A percentile compares a stretch with the other conserved stretches of the same genome.
Evolutionary conservation across 2,797 vertebrate species (phyloP).

Genomic region (Rhinogobio ventralis): DNA sequence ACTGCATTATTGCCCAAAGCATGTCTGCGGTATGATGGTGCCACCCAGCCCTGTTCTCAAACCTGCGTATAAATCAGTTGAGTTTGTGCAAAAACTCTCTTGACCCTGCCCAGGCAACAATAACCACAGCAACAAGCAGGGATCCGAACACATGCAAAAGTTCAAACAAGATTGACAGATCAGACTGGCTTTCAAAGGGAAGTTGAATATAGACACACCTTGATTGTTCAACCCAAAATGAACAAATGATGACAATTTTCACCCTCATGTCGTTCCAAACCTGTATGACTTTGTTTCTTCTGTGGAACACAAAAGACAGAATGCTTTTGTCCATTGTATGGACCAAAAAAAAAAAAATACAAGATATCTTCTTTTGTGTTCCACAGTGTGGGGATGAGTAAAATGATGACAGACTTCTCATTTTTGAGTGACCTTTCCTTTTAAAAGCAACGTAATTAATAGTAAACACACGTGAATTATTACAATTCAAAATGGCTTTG

Average conservation of each 20-base stretch:
- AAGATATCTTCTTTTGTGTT: not conserved
- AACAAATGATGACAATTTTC: not conserved
- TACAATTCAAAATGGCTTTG: constrained; percentile 32
- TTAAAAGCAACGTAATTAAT: not conserved
- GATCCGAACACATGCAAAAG: constrained; percentile 7
- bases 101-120: constrained; percentile 43
- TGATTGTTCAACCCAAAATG: constrained; percentile 18
- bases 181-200: constrained; percentile 8
- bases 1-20: constrained; percentile 79
- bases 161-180: constrained; percentile 28
- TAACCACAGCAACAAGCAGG: not conserved
- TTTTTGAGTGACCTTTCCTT: not conserved
- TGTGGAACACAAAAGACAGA: not conserved
- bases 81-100: constrained; percentile 19
- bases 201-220: constrained; percentile 27
- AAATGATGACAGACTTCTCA: not conserved
- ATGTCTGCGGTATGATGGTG: constrained; percentile 65
- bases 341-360: not conserved
- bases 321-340: not conserved
- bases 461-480: not conserved
- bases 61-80: constrained; percentile 69
- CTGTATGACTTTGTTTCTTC: not conserved
- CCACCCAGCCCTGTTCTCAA: constrained; percentile 75
- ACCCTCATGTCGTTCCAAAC: not conserved
- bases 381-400: not conserved